These are phyloP conservation scores for Notodonta dromedarius DNA, from an alignment of 2,888 invertebrate genomes.

Conservation along the genomic window DNA sequence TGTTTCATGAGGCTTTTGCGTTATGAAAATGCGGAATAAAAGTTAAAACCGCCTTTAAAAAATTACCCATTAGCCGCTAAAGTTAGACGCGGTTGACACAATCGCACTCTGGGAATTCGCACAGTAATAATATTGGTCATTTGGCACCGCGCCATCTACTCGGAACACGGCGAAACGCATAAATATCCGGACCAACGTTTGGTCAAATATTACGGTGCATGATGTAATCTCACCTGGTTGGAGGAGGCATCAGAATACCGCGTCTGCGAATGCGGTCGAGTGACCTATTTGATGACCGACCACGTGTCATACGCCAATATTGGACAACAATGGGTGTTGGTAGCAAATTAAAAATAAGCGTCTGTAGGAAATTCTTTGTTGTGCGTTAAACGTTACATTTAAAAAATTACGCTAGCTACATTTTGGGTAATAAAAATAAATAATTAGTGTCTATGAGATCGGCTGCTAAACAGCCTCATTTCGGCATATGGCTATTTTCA, in stretches of 20 bases:
- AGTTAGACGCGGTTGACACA: conserved; percentile 29
- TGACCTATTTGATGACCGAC: neutral
- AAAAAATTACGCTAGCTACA: neutral
- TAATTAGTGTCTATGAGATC: neutral
- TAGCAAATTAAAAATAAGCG: neutral
- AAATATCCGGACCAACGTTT: conserved; percentile 42
- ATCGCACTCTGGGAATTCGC: conserved; percentile 34
- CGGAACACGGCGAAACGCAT: conserved; percentile 33
- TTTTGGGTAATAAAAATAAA: too few species aligned
- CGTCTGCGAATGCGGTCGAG: neutral
- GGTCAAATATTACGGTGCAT: conserved; percentile 33
- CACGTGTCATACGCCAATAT: conserved; percentile 4
- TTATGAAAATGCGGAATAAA: neutral
- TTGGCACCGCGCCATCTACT: conserved; percentile 42
- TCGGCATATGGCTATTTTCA: neutral
- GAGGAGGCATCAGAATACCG: neutral
- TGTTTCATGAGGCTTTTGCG: neutral
- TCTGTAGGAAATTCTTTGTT: too few species aligned
- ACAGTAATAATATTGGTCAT: conserved; percentile 35
- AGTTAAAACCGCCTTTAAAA: neutral
- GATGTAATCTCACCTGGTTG: conserved; percentile 29
- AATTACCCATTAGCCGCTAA: conserved; percentile 14
- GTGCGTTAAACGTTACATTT: neutral
- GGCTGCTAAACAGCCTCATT: neutral
- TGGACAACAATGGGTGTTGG: neutral